Conservation (phyloP, 2,113 vertebrate genomes). For the Pygoscelis antarcticus region DNA sequence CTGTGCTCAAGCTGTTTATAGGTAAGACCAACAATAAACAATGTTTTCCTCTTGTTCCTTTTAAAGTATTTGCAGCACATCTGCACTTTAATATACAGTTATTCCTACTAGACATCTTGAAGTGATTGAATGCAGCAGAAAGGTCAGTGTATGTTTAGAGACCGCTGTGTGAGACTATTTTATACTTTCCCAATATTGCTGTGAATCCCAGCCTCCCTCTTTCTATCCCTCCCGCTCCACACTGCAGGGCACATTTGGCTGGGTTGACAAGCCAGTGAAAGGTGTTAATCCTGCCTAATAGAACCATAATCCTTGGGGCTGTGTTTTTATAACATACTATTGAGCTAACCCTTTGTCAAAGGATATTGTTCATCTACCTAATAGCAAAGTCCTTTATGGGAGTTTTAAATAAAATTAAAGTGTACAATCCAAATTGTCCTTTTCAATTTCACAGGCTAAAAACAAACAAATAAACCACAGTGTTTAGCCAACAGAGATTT, state of each 20-base stretch:
- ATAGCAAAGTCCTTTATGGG: conserved; percentile 45
- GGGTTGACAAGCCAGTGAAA: conserved; percentile 55
- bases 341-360: conserved; percentile 45
- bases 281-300: conserved; percentile 63
- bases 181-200: conserved; percentile 6
- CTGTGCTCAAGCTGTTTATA: conserved; percentile 33
- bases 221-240: background rate
- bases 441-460: background rate
- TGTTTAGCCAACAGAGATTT: conserved; percentile 13
- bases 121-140: conserved; percentile 38
- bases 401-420: conserved; percentile 35
- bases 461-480: background rate
- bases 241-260: conserved; percentile 58
- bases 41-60: conserved; percentile 17
- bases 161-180: conserved; percentile 1
- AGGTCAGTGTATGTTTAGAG: conserved; percentile 45
- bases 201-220: conserved; percentile 6
- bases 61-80: conserved; percentile 24
- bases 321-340: conserved; percentile 32
- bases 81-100: conserved; percentile 28
- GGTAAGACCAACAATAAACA: conserved; percentile 33
- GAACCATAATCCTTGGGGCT: conserved; percentile 26
- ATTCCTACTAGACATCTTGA: conserved; percentile 44
- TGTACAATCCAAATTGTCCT: background rate
- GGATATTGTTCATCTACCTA: conserved; percentile 43